These are phyloP conservation scores for Diloba caeruleocephala DNA, from an alignment of 2,888 invertebrate genomes.

Conservation along the genomic window DNA sequence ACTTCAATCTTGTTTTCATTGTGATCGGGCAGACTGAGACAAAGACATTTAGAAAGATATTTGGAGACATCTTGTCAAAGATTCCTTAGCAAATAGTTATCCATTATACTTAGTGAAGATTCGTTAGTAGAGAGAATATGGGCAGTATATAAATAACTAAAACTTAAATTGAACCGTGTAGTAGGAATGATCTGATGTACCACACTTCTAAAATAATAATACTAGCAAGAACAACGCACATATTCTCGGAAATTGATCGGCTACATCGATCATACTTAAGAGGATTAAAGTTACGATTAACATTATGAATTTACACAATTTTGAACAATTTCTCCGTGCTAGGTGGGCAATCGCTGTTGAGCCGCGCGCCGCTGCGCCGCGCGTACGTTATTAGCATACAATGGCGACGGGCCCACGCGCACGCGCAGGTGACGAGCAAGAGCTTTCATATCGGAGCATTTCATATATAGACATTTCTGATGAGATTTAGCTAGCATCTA, in stretches of 20 bases:
- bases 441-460: slow-evolving; percentile 59
- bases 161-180: too few species aligned
- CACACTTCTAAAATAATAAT: slow-evolving; percentile 7
- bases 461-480: slow-evolving; percentile 47
- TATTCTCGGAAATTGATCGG: slow-evolving; percentile 51
- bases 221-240: slow-evolving; percentile 9
- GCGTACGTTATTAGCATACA: slow-evolving; percentile 71
- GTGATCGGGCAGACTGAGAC: too few species aligned
- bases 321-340: slow-evolving; percentile 71
- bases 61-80: too few species aligned
- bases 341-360: slow-evolving; percentile 58
- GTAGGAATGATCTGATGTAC: slow-evolving; percentile 2
- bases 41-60: too few species aligned
- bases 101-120: too few species aligned
- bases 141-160: too few species aligned
- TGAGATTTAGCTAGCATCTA: slow-evolving; percentile 46
- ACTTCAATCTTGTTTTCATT: too few species aligned
- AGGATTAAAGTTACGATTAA: slow-evolving; percentile 52
- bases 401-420: slow-evolving; percentile 71
- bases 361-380: slow-evolving; percentile 52
- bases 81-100: neutral
- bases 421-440: slow-evolving; percentile 79
- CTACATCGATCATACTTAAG: slow-evolving; percentile 54
- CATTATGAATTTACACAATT: slow-evolving; percentile 65
- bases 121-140: too few species aligned